phyloP scores from a whole-genome alignment of 2,888 invertebrate genomes.

The Myathropa florea region DNA sequence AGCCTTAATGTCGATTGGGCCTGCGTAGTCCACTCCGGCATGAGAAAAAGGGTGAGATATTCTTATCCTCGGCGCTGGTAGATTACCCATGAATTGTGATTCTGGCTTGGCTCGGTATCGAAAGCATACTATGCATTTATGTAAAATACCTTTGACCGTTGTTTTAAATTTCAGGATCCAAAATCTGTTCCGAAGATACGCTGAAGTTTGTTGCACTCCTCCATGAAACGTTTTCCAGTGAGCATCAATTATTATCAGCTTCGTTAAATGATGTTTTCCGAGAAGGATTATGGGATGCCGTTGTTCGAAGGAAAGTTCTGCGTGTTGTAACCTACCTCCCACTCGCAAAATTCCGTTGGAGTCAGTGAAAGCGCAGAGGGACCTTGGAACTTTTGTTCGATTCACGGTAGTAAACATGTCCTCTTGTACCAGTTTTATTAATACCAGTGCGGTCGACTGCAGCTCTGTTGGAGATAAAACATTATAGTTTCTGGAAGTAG shows the following conservation, averaged over 20 bases:
- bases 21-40: conserved; percentile 71
- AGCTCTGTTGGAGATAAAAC: too few species aligned
- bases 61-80: conserved; percentile 64
- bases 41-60: conserved; percentile 55
- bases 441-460: background rate
- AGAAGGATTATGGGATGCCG: background rate
- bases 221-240: background rate
- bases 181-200: background rate
- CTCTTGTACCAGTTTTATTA: background rate
- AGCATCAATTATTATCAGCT: background rate
- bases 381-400: background rate
- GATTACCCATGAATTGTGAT: conserved; percentile 32
- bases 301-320: background rate
- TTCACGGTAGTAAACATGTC: background rate
- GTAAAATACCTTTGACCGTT: background rate
- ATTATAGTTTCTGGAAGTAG: background rate
- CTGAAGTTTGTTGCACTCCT: background rate
- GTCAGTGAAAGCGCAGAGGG: background rate
- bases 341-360: background rate
- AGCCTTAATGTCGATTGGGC: conserved; percentile 62
- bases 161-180: conserved; percentile 3
- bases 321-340: background rate
- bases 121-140: background rate
- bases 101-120: background rate
- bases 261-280: background rate